Conservation (phyloP, 2,797 vertebrate genomes). For the Nannoperca obscura region DNA sequence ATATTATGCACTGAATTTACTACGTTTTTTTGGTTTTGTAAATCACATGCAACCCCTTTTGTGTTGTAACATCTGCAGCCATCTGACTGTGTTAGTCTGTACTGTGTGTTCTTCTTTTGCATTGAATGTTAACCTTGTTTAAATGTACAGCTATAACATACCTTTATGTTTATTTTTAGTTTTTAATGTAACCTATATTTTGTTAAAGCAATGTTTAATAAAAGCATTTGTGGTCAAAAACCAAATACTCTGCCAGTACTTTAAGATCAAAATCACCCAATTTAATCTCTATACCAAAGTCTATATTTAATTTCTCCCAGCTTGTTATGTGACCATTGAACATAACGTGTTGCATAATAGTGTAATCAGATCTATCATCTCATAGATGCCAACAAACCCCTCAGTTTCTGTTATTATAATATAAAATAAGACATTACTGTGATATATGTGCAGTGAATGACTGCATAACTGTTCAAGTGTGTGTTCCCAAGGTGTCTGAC, state of each 20-base stretch:
- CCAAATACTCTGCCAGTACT: conserved; percentile 9
- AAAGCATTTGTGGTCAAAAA: conserved; percentile 80
- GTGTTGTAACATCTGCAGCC: conserved; percentile 52
- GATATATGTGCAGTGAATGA: not conserved
- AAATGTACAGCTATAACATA: conserved; percentile 71
- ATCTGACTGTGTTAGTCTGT: conserved; percentile 53
- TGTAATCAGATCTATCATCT: not conserved
- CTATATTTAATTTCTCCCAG: not conserved
- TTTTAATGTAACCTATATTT: conserved; percentile 79
- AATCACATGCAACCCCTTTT: conserved; percentile 74
- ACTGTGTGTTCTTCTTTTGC: conserved; percentile 39
- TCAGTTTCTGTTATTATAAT: not conserved
- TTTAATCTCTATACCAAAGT: not conserved
- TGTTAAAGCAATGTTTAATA: conserved; percentile 79
- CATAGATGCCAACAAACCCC: not conserved
- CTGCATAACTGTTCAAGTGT: conserved; percentile 17
- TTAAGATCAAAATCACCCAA: not conserved
- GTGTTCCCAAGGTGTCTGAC: not conserved
- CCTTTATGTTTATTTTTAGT: conserved; percentile 67
- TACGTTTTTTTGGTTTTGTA: conserved; percentile 48
- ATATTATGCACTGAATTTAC: conserved; percentile 12
- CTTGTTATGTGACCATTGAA: not conserved
- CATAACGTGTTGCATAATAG: not conserved
- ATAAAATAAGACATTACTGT: not conserved
- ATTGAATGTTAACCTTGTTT: conserved; percentile 61